Evolutionary conservation across 92 coral and sea anemone species (phyloP).

Genomic region (Diadumene lineata): DNA sequence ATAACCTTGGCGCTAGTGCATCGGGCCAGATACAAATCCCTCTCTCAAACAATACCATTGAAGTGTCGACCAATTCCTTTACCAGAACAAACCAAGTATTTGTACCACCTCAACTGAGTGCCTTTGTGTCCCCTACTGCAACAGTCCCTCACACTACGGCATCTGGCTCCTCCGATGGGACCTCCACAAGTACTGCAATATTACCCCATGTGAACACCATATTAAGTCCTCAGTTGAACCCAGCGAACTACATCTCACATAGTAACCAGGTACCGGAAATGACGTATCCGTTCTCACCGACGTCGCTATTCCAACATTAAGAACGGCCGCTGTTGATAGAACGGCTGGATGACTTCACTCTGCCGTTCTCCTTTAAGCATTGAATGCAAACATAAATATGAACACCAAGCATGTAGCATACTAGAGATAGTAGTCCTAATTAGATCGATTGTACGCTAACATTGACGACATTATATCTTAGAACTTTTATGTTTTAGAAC

Average conservation of each 20-base stretch:
- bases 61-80: background rate
- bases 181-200: background rate
- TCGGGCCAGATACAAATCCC: slow-evolving; percentile 15
- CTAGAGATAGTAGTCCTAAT: too few relatives aligned
- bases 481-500: too few relatives aligned
- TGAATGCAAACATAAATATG: too few relatives aligned
- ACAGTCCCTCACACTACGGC: slow-evolving; percentile 18
- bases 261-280: slow-evolving; percentile 21
- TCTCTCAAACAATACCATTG: background rate
- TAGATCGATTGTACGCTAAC: too few relatives aligned
- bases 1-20: background rate
- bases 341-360: too few relatives aligned
- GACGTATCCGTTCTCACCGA: slow-evolving; percentile 48
- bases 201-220: slow-evolving; percentile 69
- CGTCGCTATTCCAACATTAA: slow-evolving; percentile 37
- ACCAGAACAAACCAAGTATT: slow-evolving; percentile 14
- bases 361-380: too few relatives aligned
- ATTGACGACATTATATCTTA: too few relatives aligned
- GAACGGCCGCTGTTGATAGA: too few relatives aligned
- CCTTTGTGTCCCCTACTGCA: slow-evolving; percentile 6
- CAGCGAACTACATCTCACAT: slow-evolving; percentile 24
- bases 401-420: too few relatives aligned
- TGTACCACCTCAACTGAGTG: slow-evolving; percentile 23
- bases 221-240: slow-evolving; percentile 25
- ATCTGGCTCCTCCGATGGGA: background rate